Evolutionary conservation across 2,888 invertebrate genomes (phyloP).

Genomic region (Reticulitermes lucifugus): DNA sequence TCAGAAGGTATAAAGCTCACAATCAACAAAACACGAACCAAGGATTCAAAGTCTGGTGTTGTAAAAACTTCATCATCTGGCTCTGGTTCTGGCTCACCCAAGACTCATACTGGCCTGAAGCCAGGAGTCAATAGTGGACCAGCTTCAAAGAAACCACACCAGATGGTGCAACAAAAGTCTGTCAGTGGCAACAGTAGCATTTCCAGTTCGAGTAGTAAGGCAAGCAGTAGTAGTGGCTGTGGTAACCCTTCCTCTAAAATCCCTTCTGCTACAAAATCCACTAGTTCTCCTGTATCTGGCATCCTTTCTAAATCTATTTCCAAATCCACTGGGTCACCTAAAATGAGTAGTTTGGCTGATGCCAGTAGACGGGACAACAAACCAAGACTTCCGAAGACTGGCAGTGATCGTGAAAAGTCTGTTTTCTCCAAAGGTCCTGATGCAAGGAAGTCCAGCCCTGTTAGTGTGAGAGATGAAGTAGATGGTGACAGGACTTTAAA

Average conservation of each 20-base stretch:
- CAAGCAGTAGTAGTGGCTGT: conserved; percentile 40
- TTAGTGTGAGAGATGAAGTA: conserved; percentile 69
- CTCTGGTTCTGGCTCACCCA: conserved; percentile 76
- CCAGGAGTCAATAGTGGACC: conserved; percentile 90
- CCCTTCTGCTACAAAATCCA: conserved; percentile 59
- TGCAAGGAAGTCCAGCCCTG: conserved; percentile 76
- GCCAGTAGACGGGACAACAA: conserved; percentile 73
- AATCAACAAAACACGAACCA: conserved; percentile 87
- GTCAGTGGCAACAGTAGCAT: conserved; percentile 44
- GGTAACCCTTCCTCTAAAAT: conserved; percentile 52
- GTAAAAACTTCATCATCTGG: conserved; percentile 59
- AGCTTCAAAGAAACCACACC: conserved; percentile 84
- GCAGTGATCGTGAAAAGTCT: conserved; percentile 69
- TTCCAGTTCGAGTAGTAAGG: conserved; percentile 14
- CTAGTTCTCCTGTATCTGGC: conserved; percentile 57
- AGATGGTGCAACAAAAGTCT: conserved; percentile 62
- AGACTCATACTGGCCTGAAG: conserved; percentile 85
- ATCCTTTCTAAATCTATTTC: conserved; percentile 49
- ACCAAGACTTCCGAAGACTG: conserved; percentile 70
- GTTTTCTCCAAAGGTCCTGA: conserved; percentile 64
- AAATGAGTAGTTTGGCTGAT: conserved; percentile 68
- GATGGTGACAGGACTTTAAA: conserved; percentile 68
- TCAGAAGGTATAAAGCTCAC: conserved; percentile 92
- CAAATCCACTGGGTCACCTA: conserved; percentile 70
- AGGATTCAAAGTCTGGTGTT: conserved; percentile 70